Conservation (phyloP, 2,797 vertebrate species). For the Amblyopsis hoosieri region DNA sequence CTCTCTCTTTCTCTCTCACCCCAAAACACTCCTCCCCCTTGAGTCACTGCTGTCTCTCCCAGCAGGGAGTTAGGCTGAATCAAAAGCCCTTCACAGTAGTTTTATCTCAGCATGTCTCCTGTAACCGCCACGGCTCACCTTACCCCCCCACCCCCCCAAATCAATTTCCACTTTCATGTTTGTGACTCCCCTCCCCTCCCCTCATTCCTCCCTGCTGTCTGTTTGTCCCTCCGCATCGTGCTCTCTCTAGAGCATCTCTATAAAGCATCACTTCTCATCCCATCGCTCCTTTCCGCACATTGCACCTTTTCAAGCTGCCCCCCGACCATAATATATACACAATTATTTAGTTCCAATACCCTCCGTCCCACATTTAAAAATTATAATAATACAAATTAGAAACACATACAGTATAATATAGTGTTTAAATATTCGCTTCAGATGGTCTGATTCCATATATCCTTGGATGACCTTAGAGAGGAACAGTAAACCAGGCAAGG, state of each 20-base stretch:
- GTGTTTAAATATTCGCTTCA: no score
- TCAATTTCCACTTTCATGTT: slow-evolving; percentile 45
- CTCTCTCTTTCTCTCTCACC: slow-evolving; percentile 4
- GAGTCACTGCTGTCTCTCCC: slow-evolving; percentile 21
- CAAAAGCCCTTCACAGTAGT: slow-evolving; percentile 12
- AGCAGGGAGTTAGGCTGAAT: slow-evolving; percentile 26
- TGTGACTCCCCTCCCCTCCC: neutral
- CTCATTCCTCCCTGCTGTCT: neutral
- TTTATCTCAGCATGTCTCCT: slow-evolving; percentile 16
- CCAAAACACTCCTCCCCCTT: neutral
- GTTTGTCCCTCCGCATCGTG: neutral
- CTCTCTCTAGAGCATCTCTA: neutral
- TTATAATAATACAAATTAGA: no score
- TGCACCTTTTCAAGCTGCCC: slow-evolving; percentile 10
- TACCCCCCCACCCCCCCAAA: slow-evolving; percentile 24
- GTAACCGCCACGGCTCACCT: slow-evolving; percentile 21
- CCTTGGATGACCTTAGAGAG: no score
- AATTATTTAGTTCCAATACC: no score
- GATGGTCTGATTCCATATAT: no score
- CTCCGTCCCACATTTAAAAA: no score
- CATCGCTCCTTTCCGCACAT: slow-evolving; percentile 1
- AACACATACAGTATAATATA: no score
- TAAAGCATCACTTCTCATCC: neutral
- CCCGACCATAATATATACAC: no score
- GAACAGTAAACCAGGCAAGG: no score